phyloP scores from a whole-genome alignment of 2,888 invertebrate genomes.

The Drosophila paranaensis region DNA sequence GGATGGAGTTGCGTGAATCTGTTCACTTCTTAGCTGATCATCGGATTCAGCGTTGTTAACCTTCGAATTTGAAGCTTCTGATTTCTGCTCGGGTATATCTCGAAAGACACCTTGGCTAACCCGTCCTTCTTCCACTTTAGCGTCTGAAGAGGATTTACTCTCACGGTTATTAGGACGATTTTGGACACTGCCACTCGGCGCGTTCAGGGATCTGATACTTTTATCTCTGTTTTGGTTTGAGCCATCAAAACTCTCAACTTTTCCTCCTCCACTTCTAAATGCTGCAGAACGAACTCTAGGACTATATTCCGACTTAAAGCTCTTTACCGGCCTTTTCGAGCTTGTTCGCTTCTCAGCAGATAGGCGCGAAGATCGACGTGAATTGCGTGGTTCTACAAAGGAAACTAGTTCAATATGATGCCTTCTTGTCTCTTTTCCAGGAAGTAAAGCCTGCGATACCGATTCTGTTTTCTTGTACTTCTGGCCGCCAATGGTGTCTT shows the following conservation, averaged over 20 bases:
- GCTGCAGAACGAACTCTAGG: too few relatives aligned
- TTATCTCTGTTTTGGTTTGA: not conserved
- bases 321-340: too few relatives aligned
- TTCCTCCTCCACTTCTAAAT: not conserved
- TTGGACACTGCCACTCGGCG: not conserved
- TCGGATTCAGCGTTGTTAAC: too few relatives aligned
- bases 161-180: not conserved
- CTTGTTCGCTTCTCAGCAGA: not conserved
- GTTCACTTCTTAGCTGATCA: too few relatives aligned
- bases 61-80: not conserved
- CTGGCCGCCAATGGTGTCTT: too few relatives aligned
- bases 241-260: not conserved
- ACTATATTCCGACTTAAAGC: too few relatives aligned
- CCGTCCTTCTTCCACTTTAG: not conserved
- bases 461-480: not conserved
- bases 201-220: not conserved
- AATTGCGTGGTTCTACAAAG: too few relatives aligned
- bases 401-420: not conserved
- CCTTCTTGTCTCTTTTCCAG: not conserved
- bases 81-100: not conserved
- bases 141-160: not conserved
- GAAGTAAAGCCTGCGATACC: not conserved
- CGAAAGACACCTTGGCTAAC: too few relatives aligned
- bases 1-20: too few relatives aligned
- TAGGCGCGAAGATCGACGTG: not conserved